Conservation (phyloP, 2,888 invertebrate genomes). For the Sylvicola fuscatus region DNA sequence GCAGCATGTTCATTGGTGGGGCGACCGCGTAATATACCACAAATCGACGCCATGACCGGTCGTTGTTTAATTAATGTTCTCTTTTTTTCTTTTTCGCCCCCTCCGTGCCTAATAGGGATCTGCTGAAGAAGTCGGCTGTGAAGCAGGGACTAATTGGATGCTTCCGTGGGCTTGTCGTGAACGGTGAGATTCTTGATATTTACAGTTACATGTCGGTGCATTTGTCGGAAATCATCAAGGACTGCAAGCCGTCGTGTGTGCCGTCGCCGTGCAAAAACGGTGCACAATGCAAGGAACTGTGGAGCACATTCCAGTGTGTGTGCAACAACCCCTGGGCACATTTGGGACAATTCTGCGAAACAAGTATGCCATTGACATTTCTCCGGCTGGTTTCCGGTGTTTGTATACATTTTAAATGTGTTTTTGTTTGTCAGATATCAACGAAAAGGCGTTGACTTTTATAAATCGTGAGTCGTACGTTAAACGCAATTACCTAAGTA, state of each 20-base stretch:
- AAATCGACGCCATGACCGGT: neutral
- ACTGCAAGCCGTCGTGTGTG: slow-evolving; percentile 85
- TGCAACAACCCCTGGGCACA: slow-evolving; percentile 89
- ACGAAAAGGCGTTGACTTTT: slow-evolving; percentile 73
- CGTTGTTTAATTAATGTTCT: neutral
- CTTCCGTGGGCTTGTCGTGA: slow-evolving; percentile 79
- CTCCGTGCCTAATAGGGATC: slow-evolving; percentile 38
- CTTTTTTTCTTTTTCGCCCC: neutral
- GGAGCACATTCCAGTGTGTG: slow-evolving; percentile 83
- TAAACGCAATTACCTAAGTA: slow-evolving; percentile 54
- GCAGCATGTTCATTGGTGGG: slow-evolving; percentile 85
- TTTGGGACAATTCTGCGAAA: slow-evolving; percentile 74
- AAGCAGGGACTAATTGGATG: slow-evolving; percentile 85
- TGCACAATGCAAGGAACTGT: slow-evolving; percentile 73
- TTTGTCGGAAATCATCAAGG: slow-evolving; percentile 75
- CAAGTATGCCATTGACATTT: slow-evolving; percentile 33
- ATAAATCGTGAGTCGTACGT: slow-evolving; percentile 59
- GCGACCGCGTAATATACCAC: slow-evolving; percentile 49
- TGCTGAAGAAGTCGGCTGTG: slow-evolving; percentile 61
- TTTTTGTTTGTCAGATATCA: slow-evolving; percentile 47
- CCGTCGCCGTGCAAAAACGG: slow-evolving; percentile 87
- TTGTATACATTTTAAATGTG: slow-evolving; percentile 6
- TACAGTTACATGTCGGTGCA: slow-evolving; percentile 86
- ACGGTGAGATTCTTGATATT: slow-evolving; percentile 76
- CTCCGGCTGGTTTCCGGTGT: slow-evolving; percentile 2